Evolutionary conservation across 2,888 invertebrate species (phyloP), one percentile per base, ranked within the genome.

Genomic region (Alloplasta piceator): DNA sequence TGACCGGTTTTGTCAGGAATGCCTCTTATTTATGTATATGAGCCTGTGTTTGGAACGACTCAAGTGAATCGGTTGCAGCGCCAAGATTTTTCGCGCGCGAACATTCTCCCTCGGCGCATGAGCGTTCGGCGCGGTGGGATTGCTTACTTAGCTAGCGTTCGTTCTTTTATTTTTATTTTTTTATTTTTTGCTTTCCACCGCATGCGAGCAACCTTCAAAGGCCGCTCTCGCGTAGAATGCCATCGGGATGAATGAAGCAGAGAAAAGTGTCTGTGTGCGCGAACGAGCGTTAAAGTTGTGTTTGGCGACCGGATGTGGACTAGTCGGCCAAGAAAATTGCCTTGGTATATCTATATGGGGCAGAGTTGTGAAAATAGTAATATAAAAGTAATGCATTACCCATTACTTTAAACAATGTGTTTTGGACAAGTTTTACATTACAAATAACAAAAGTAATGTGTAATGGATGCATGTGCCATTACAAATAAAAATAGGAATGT

Each of bases 121-220:
- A n/a, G 63, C 70, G 67, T 52, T 77, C 70, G 76, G 68, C 73
- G 61, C 60, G 60, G 67, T 41, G 26, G 26, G 16, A 9, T 66
- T 58, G 12, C 70, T 39, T 73, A 67, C 76, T 26, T 26, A 26
- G 26, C 80, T 26, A 26, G 26, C 80, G 85, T 82, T 84, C 83
- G 74, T 86, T 83, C 85, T 86, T 86, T 87, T 85, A 85, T 26
- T 26, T 26, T 26, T 26, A 2, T 26, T 26, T 26, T 26, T 26
- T 26, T 26, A 2, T 26, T 26, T 26, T 26, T 3, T 26, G 3
- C 26, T 26, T 26, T 87, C 86, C 86, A 86, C 85, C 84, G 83
- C 82, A 61, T 83, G 83, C 72, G 86, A 84, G 87, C 90, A 91
- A 90, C 91, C 91, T 92, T 92, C 91, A 91, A 91, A 92, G 91